phyloP scores from a whole-genome alignment of 2,888 invertebrate species.

The Trilocha varians region DNA sequence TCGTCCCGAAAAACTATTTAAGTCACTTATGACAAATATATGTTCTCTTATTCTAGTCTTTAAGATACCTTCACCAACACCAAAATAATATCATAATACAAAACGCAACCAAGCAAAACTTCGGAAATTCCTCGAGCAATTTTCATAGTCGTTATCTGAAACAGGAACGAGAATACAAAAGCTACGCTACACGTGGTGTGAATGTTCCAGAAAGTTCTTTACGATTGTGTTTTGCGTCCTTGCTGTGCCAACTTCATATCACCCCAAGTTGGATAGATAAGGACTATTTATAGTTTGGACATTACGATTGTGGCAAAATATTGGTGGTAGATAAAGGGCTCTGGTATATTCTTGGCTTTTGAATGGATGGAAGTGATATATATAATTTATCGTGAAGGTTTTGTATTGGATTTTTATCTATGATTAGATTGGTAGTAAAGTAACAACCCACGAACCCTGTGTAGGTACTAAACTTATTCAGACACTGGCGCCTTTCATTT shows the following conservation, averaged over 20 bases:
- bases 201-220: slow-evolving; percentile 14
- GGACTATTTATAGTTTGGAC: slow-evolving; percentile 11
- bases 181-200: not conserved
- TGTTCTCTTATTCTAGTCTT: no score
- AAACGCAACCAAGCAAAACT: no score
- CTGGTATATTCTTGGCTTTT: not conserved
- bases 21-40: no score
- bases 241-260: slow-evolving; percentile 20
- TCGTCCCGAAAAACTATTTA: no score
- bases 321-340: not conserved
- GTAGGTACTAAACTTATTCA: no score
- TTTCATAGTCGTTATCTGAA: not conserved
- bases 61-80: no score
- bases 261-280: slow-evolving; percentile 18
- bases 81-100: no score
- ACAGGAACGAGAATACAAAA: not conserved
- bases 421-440: no score
- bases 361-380: not conserved
- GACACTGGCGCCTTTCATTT: no score
- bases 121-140: not conserved
- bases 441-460: no score
- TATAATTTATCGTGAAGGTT: no score
- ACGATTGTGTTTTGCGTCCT: slow-evolving; percentile 19
- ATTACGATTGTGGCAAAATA: slow-evolving; percentile 5
- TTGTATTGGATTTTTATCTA: no score